Conservation (phyloP, 2,113 vertebrate species). For the Pachycephala philippinensis region DNA sequence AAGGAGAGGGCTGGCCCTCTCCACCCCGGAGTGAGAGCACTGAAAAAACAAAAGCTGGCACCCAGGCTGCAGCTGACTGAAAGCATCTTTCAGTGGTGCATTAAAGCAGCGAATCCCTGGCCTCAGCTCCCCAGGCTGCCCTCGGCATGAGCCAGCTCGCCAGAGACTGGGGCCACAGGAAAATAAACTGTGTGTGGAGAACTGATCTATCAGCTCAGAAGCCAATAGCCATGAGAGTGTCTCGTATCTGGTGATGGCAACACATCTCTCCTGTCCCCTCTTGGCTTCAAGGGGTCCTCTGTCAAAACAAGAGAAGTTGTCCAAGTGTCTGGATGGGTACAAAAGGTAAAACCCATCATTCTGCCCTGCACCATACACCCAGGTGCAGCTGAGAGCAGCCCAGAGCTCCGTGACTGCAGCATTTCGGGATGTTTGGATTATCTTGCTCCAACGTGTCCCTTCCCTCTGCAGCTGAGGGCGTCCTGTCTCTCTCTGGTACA, state of each 20-base stretch:
- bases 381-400: background rate
- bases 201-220: background rate
- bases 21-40: background rate
- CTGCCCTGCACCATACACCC: background rate
- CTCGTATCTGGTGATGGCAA: background rate
- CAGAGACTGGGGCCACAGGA: background rate
- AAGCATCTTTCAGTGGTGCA: constrained; percentile 5
- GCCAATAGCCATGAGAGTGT: background rate
- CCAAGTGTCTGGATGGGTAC: background rate
- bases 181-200: constrained; percentile 10
- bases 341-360: background rate
- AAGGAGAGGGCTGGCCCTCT: constrained; percentile 17
- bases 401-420: background rate
- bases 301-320: background rate
- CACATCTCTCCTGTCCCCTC: background rate
- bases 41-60: constrained; percentile 56
- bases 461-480: background rate
- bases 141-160: background rate
- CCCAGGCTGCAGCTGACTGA: background rate
- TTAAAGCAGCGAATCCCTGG: background rate
- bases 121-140: background rate
- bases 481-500: background rate
- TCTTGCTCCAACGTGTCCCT: background rate
- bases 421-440: background rate
- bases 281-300: background rate